These are phyloP conservation scores for Drosophila sucinea DNA, from an alignment of 1,140 invertebrate genomes.

Conservation along the genomic window DNA sequence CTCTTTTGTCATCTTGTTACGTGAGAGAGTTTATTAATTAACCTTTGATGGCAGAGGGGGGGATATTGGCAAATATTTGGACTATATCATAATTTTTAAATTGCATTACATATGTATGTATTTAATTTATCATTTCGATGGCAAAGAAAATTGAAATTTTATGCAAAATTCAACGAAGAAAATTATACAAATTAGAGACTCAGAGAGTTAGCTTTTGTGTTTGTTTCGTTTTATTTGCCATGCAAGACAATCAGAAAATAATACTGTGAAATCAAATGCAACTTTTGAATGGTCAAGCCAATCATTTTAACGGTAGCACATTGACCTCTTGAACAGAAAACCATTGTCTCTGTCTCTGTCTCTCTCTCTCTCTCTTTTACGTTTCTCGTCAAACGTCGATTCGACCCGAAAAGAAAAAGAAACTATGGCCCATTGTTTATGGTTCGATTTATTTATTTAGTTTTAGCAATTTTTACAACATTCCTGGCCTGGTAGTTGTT, in stretches of 20 bases:
- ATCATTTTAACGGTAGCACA: slow-evolving; percentile 74
- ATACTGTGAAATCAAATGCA: slow-evolving; percentile 57
- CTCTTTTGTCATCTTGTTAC: slow-evolving; percentile 8
- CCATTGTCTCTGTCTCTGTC: slow-evolving; percentile 31
- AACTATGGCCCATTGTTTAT: slow-evolving; percentile 18
- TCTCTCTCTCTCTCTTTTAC: background rate
- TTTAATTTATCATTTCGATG: background rate
- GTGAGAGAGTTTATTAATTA: slow-evolving; percentile 18
- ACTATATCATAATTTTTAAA: slow-evolving; percentile 12
- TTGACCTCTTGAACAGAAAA: slow-evolving; percentile 62
- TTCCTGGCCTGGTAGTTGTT: slow-evolving; percentile 50
- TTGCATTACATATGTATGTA: background rate
- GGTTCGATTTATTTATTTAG: slow-evolving; percentile 74
- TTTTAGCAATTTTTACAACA: slow-evolving; percentile 63
- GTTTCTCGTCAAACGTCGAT: slow-evolving; percentile 2
- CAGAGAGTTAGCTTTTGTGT: background rate
- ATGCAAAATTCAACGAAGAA: slow-evolving; percentile 50
- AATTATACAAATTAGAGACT: slow-evolving; percentile 69
- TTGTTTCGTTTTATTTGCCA: slow-evolving; percentile 10
- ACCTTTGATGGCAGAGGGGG: background rate
- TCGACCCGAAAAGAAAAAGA: slow-evolving; percentile 5
- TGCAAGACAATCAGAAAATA: slow-evolving; percentile 47
- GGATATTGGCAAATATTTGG: slow-evolving; percentile 13
- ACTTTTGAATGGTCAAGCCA: slow-evolving; percentile 49
- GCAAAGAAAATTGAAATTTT: slow-evolving; percentile 53